These are phyloP conservation scores for Hypsopygia costalis DNA, from an alignment of 2,888 invertebrate genomes.

Conservation along the genomic window DNA sequence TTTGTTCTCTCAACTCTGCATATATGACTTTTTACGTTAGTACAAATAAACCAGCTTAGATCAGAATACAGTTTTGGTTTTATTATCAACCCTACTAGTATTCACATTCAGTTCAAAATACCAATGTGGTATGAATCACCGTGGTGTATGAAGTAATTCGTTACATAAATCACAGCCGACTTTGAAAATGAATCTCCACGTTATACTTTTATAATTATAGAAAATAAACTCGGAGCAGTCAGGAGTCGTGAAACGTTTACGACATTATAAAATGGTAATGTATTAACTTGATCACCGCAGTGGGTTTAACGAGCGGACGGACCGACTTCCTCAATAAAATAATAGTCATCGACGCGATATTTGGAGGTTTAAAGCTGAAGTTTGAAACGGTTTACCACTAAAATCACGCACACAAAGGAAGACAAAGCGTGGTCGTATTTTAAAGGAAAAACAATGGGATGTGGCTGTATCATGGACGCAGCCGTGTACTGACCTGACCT, in stretches of 20 bases:
- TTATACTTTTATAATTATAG: slow-evolving; percentile 44
- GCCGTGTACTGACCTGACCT: too few relatives aligned
- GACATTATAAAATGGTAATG: slow-evolving; percentile 74
- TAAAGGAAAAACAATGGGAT: too few relatives aligned
- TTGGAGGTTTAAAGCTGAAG: background rate
- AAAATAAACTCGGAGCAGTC: slow-evolving; percentile 54
- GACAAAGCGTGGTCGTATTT: too few relatives aligned
- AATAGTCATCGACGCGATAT: slow-evolving; percentile 39
- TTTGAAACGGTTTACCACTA: background rate
- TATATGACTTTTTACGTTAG: too few relatives aligned
- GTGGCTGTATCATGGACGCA: too few relatives aligned
- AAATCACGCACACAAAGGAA: too few relatives aligned
- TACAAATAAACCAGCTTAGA: too few relatives aligned
- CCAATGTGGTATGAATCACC: too few relatives aligned
- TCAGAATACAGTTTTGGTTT: too few relatives aligned
- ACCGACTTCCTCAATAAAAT: slow-evolving; percentile 76
- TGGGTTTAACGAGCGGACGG: slow-evolving; percentile 64
- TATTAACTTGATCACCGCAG: slow-evolving; percentile 68
- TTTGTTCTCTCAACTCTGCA: too few relatives aligned
- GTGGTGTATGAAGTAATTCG: background rate
- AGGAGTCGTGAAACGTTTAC: slow-evolving; percentile 71
- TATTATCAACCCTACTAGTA: too few relatives aligned
- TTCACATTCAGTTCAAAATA: too few relatives aligned
- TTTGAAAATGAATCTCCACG: slow-evolving; percentile 24
- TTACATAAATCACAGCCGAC: slow-evolving; percentile 6